Evolutionary conservation across 2,797 vertebrate genomes (phyloP), one percentile per base, ranked within the genome.

Genomic region (Paramormyrops hopkinsi): DNA sequence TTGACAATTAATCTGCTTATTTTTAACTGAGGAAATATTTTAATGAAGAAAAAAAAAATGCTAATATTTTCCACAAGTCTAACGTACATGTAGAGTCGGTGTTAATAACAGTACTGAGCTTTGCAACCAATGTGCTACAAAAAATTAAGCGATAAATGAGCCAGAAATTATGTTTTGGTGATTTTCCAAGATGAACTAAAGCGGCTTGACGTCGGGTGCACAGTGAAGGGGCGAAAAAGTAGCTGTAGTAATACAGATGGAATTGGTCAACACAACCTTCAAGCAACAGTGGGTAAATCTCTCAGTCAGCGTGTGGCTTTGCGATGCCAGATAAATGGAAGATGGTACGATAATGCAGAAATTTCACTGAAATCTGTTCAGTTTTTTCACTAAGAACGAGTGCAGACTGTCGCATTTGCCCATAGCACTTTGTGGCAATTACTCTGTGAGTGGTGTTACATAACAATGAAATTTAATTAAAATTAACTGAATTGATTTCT

Each of bases 221-320:
- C 41, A 12, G 37, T 73, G 53, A 65, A 37, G 41, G 22, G 19
- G 50, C 19, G n/a, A 82, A 22, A 19, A 84, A 88, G 65, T 85
- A 83, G 62, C 89, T 86, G 73, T 82, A 65, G 84, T 90, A 89
- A 53, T 87, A 22, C 53, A 44, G 29, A 65, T 62, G 19, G 33
- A 79, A 50, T 14, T 73, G 11, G 25, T 83, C n/a, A 22, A 41
- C n/a, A 48, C 48, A 86, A 65, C 33, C 69, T 65, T 54, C 56
- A 51, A n/a, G 22, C 41, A 86, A 29, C 44, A 14, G 44, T 48
- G 56, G n/a, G 48, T 3, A 22, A 53, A 86, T 19, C 50, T 29
- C 11, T 54, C 37, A 86, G 48, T 89, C 46, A 51, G 76, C 8
- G 25, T 65, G 54, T 33, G n/a, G 19, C 46, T 69, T 37, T 65